Conservation (phyloP, 2,797 vertebrate genomes). For the Microctenopoma steveboyesi region DNA sequence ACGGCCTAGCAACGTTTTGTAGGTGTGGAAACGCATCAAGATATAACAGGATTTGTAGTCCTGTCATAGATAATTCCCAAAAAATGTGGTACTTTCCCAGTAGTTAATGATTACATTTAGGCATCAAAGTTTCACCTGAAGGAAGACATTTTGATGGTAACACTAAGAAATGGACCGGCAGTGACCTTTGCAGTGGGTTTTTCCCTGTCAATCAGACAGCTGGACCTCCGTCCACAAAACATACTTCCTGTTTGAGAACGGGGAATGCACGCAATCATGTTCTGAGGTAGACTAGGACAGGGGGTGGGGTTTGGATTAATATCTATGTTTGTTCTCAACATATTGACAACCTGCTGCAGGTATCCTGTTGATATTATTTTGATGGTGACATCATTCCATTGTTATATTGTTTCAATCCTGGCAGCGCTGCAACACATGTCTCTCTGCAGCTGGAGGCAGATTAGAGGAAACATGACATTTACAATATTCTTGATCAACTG, state of each 20-base stretch:
- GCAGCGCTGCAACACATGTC: constrained; percentile 42
- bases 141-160: constrained; percentile 8
- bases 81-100: constrained; percentile 12
- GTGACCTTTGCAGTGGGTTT: constrained; percentile 64
- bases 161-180: constrained; percentile 33
- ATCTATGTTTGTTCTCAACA: constrained; percentile 52
- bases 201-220: constrained; percentile 72
- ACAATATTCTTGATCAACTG: constrained; percentile 2
- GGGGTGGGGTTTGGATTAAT: constrained; percentile 18
- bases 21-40: constrained; percentile 1
- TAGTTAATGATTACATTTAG: constrained; percentile 16
- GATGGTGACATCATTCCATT: constrained; percentile 76
- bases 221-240: constrained; percentile 65
- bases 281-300: constrained; percentile 27
- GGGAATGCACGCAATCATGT: constrained; percentile 54
- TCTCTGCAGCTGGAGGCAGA: constrained; percentile 8
- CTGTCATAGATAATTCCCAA: background rate
- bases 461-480: constrained; percentile 17
- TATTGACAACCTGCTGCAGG: constrained; percentile 66
- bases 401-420: constrained; percentile 71
- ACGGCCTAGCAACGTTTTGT: constrained; percentile 5
- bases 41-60: constrained; percentile 7
- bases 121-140: constrained; percentile 6
- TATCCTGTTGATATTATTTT: constrained; percentile 76
- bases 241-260: constrained; percentile 79